Conservation (phyloP, 2,888 invertebrate genomes). For the Antheraea yamamai region DNA sequence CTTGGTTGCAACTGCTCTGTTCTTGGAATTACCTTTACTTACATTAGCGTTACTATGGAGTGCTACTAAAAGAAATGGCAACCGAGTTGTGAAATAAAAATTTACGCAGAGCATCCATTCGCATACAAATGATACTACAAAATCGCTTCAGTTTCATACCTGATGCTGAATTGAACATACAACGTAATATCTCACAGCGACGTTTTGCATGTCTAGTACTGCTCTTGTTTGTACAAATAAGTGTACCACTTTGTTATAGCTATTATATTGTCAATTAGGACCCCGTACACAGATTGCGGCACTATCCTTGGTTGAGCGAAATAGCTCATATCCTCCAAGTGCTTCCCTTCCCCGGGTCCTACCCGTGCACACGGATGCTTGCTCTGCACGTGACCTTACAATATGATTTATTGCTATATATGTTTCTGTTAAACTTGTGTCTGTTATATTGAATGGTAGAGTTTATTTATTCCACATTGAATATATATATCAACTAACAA, state of each 20-base stretch:
- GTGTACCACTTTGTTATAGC: background rate
- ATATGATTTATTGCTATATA: constrained; percentile 20
- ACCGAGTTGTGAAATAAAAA: no score
- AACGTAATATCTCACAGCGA: background rate
- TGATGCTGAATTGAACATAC: background rate
- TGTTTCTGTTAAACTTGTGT: background rate
- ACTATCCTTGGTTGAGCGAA: constrained; percentile 50
- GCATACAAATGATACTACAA: background rate
- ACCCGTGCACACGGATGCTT: constrained; percentile 32
- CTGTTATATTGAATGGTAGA: background rate
- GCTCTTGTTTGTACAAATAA: background rate
- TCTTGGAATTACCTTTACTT: no score
- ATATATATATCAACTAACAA: no score
- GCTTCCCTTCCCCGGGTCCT: constrained; percentile 52
- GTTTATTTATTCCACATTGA: background rate
- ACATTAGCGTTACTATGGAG: no score
- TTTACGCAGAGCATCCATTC: no score
- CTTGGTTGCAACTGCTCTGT: no score
- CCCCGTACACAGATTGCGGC: constrained; percentile 31
- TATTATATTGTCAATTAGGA: constrained; percentile 13
- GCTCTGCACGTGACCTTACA: constrained; percentile 31
- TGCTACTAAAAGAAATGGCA: no score
- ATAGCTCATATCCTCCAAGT: constrained; percentile 67
- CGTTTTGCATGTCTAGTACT: background rate
- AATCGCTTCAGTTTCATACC: background rate